These are phyloP conservation scores for Helicorthomorpha holstii DNA, from an alignment of 1,140 invertebrate species.

Conservation along the genomic window DNA sequence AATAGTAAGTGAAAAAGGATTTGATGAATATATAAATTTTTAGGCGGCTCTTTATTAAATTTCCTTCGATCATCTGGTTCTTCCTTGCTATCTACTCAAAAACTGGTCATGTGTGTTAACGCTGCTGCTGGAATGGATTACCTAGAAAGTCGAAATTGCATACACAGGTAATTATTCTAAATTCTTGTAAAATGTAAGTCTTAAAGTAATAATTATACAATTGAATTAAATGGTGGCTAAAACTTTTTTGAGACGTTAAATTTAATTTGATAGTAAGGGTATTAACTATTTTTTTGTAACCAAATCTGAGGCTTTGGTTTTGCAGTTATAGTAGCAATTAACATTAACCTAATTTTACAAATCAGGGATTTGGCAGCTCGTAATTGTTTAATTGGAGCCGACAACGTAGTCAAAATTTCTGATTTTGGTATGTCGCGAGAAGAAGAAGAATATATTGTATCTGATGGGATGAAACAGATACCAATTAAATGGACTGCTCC, in stretches of 20 bases:
- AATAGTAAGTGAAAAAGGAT: background rate
- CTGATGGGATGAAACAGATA: conserved; percentile 95
- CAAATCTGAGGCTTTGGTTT: no score
- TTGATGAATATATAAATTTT: conserved; percentile 6
- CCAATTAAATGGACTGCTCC: conserved; percentile 97
- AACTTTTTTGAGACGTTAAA: no score
- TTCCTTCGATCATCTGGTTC: conserved; percentile 63
- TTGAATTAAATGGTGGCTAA: no score
- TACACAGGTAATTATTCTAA: conserved; percentile 42
- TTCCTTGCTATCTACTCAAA: conserved; percentile 45
- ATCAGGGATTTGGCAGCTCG: conserved; percentile 74
- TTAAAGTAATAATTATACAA: no score
- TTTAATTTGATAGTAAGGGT: background rate
- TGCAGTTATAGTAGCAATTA: background rate
- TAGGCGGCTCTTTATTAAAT: conserved; percentile 74
- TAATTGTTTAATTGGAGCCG: conserved; percentile 77
- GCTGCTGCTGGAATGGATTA: conserved; percentile 89
- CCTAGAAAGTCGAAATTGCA: conserved; percentile 88
- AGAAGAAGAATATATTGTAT: conserved; percentile 92
- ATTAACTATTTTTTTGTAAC: background rate
- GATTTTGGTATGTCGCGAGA: conserved; percentile 97
- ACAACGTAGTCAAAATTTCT: conserved; percentile 85
- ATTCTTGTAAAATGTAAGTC: no score
- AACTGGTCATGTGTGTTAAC: conserved; percentile 82
- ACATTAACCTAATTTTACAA: conserved; percentile 1